phyloP scores from a whole-genome alignment of 2,113 vertebrate species.

The Cricetomys ansorgei region DNA sequence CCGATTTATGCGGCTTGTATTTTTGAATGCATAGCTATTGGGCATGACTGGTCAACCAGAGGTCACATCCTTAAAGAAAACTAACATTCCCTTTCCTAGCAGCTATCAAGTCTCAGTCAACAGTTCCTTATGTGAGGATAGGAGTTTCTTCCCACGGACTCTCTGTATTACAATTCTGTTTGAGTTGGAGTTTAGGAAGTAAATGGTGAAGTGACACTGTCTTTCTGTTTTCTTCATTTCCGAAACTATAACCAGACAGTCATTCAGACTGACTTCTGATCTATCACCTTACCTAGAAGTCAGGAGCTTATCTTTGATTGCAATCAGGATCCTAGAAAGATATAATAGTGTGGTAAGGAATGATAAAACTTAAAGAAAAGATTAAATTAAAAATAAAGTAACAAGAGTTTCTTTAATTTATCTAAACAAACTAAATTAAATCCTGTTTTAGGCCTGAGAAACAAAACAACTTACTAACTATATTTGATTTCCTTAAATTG shows the following conservation, averaged over 20 bases:
- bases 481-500: not conserved
- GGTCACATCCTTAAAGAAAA: not conserved
- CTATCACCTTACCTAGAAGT: not conserved
- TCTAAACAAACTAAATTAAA: not conserved
- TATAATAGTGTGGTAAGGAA: not conserved
- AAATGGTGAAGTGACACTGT: not conserved
- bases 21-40: not conserved
- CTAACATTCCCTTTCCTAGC: not conserved
- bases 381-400: not conserved
- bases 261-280: not conserved
- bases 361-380: not conserved
- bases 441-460: not conserved
- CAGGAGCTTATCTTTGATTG: not conserved
- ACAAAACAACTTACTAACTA: not conserved
- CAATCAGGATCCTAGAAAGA: not conserved
- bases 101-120: not conserved
- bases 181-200: not conserved
- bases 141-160: not conserved
- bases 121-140: not conserved
- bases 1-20: not conserved
- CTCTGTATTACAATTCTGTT: not conserved
- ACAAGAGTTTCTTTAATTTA: not conserved
- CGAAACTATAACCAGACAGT: not conserved
- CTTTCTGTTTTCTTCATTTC: not conserved
- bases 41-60: not conserved